phyloP scores from a whole-genome alignment of 35 echinoderm and acorn worm genomes.

The Ptychodera flava region DNA sequence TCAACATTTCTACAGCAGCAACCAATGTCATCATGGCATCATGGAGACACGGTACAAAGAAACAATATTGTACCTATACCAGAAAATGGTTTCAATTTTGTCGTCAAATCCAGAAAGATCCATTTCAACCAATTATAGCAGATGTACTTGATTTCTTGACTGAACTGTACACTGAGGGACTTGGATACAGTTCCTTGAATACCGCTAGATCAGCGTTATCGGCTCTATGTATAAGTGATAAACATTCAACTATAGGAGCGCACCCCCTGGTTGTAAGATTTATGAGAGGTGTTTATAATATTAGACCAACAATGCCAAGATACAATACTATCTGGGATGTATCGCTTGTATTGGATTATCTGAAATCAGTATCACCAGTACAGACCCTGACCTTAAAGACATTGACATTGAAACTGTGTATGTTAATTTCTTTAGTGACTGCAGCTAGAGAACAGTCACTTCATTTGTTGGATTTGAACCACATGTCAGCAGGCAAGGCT shows the following conservation, averaged over 20 bases:
- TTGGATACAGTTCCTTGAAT: conserved; percentile 23
- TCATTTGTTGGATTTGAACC: conserved; percentile 4
- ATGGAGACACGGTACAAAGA: conserved; percentile 34
- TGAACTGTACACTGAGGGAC: not conserved
- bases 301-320: conserved; percentile 9
- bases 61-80: conserved; percentile 45
- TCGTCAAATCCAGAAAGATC: not conserved
- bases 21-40: conserved; percentile 27
- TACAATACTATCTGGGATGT: conserved; percentile 39
- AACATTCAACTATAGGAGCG: not conserved
- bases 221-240: not conserved
- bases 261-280: conserved; percentile 18
- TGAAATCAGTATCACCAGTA: conserved; percentile 15
- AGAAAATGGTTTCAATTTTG: conserved; percentile 36
- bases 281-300: conserved; percentile 20
- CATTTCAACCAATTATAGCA: not conserved
- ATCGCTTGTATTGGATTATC: conserved; percentile 20
- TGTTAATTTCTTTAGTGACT: conserved; percentile 32
- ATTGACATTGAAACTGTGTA: conserved; percentile 31
- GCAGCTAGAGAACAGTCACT: conserved; percentile 33
- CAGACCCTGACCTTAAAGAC: conserved; percentile 9
- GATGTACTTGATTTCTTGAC: conserved; percentile 3
- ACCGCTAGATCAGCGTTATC: not conserved
- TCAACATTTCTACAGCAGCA: conserved; percentile 15
- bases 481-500: conserved; percentile 9